Evolutionary conservation across 2,797 vertebrate genomes (phyloP).

Genomic region (Sebastes miniatus): DNA sequence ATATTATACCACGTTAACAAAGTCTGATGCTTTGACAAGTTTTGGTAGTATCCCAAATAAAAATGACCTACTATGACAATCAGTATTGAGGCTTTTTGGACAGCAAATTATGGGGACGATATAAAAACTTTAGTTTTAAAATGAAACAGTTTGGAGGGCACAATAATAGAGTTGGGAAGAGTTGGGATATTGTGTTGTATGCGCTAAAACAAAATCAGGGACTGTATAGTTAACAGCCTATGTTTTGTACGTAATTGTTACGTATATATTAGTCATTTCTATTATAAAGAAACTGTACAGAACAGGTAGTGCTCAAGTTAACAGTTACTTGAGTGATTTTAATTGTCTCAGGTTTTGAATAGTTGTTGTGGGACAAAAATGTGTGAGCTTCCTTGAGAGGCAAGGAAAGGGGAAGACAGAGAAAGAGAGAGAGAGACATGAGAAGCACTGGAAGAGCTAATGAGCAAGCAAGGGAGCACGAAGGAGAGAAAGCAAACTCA

Average conservation of each 20-base stretch:
- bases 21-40: neutral
- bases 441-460: neutral
- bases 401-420: neutral
- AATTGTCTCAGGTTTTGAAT: neutral
- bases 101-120: fast-evolving
- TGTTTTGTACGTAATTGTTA: neutral
- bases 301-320: neutral
- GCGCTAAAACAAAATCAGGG: neutral
- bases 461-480: conserved; percentile 8
- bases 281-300: neutral
- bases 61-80: neutral
- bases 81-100: neutral
- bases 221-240: neutral
- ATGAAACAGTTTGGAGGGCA: neutral
- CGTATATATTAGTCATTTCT: neutral
- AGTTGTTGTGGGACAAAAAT: neutral
- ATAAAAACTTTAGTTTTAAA: neutral
- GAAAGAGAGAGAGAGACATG: neutral
- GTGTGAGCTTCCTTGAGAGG: neutral
- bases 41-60: neutral
- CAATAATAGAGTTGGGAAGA: neutral
- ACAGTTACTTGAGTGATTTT: neutral
- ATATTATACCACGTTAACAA: neutral
- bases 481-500: conserved; percentile 24
- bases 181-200: neutral